phyloP scores from a whole-genome alignment of 2,888 invertebrate species.

The Ichneumoninae sp. region DNA sequence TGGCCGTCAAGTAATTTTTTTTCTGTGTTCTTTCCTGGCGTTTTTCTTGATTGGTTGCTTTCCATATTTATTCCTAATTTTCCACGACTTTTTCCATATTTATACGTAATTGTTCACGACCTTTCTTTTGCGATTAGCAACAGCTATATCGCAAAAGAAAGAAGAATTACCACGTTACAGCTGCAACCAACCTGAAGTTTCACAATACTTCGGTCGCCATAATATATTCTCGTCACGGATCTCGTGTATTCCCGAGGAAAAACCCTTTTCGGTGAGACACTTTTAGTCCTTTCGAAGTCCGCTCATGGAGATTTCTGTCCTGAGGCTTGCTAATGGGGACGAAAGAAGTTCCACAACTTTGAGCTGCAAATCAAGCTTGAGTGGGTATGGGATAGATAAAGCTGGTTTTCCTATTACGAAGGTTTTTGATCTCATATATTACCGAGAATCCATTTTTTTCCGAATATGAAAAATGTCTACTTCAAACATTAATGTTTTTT shows the following conservation, averaged over 20 bases:
- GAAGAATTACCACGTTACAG: slow-evolving; percentile 60
- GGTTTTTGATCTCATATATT: too few species aligned
- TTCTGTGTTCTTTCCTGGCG: too few species aligned
- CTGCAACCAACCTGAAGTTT: slow-evolving; percentile 52
- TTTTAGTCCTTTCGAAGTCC: slow-evolving; percentile 2
- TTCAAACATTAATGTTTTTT: too few species aligned
- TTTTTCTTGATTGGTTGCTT: slow-evolving; percentile 16
- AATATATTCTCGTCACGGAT: slow-evolving; percentile 45
- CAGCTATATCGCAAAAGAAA: slow-evolving; percentile 46
- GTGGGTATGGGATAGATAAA: too few species aligned
- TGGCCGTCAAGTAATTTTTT: too few species aligned
- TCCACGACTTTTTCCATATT: slow-evolving; percentile 47
- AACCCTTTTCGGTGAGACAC: slow-evolving; percentile 10
- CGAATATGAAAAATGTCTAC: too few species aligned
- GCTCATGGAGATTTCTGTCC: not conserved
- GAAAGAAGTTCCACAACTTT: too few species aligned
- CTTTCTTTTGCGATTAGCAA: not conserved
- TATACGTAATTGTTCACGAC: slow-evolving; percentile 49
- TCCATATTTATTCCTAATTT: slow-evolving; percentile 56
- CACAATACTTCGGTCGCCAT: slow-evolving; percentile 55
- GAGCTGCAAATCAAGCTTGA: too few species aligned
- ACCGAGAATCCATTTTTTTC: too few species aligned
- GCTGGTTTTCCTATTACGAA: too few species aligned
- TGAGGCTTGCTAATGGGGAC: too few species aligned
- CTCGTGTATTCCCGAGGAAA: slow-evolving; percentile 8